Evolutionary conservation across 2,113 vertebrate species (phyloP).

Genomic region (Himantopus leucocephalus): DNA sequence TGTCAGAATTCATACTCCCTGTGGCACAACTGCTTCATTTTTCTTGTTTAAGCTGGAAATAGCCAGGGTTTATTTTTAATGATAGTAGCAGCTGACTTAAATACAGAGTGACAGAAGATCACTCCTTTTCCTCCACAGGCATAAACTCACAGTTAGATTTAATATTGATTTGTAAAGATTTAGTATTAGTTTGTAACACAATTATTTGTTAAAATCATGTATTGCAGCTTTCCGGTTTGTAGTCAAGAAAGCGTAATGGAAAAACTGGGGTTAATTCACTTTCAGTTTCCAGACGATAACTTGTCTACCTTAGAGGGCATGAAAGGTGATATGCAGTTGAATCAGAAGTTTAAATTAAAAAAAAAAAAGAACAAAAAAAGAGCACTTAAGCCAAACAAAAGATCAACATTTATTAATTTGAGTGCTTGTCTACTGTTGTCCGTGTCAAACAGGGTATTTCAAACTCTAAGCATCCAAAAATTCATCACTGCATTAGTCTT

Average conservation of each 20-base stretch:
- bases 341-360: not conserved
- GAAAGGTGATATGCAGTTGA: not conserved
- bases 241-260: not conserved
- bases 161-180: not conserved
- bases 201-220: not conserved
- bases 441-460: not conserved
- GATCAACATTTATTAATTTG: not conserved
- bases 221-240: not conserved
- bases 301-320: not conserved
- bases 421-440: not conserved
- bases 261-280: not conserved
- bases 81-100: not conserved
- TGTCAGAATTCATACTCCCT: not conserved
- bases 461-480: conserved; percentile 19
- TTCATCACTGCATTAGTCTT: conserved; percentile 4
- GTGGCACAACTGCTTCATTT: not conserved
- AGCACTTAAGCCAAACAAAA: not conserved
- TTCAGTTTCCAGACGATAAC: not conserved
- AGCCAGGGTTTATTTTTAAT: not conserved
- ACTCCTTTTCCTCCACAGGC: not conserved
- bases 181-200: not conserved
- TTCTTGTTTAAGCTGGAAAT: not conserved
- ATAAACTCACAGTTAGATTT: not conserved
- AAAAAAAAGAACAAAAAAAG: no score
- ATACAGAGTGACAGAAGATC: not conserved